phyloP scores from a whole-genome alignment of 2,888 invertebrate genomes.

The Eubasilissa splendida region DNA sequence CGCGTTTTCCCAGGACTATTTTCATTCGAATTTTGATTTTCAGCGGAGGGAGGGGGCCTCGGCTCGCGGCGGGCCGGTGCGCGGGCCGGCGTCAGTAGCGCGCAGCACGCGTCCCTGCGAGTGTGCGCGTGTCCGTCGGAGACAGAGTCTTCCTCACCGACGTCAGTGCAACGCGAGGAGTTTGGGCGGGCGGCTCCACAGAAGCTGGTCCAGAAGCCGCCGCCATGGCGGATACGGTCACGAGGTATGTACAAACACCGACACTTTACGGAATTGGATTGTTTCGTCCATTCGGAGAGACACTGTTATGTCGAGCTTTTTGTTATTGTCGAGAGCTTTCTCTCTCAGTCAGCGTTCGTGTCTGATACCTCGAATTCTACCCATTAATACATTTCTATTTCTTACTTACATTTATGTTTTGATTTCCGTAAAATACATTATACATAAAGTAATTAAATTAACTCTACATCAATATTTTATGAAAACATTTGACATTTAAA shows the following conservation, averaged over 20 bases:
- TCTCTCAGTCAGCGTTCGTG: too few species aligned
- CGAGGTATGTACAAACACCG: conserved; percentile 42
- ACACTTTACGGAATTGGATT: neutral
- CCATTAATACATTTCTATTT: too few species aligned
- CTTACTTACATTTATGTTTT: too few species aligned
- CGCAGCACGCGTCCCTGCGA: conserved; percentile 65
- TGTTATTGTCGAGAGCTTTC: too few species aligned
- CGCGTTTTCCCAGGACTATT: conserved; percentile 41
- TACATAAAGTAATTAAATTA: too few species aligned
- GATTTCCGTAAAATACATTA: too few species aligned
- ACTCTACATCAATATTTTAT: too few species aligned
- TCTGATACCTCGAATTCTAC: too few species aligned
- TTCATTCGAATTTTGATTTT: conserved; percentile 28
- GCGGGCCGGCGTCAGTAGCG: conserved; percentile 71
- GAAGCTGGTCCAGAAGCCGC: conserved; percentile 47
- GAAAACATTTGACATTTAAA: too few species aligned
- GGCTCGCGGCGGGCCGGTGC: conserved; percentile 62
- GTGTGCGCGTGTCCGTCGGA: conserved; percentile 64
- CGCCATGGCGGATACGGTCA: conserved; percentile 50
- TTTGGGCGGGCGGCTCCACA: conserved; percentile 56
- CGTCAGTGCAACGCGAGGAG: conserved; percentile 62
- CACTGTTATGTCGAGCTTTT: too few species aligned
- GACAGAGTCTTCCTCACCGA: conserved; percentile 65
- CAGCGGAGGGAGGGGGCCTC: conserved; percentile 62
- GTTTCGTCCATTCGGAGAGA: conserved; percentile 2